These are phyloP conservation scores for Arion vulgaris DNA, from an alignment of 1,140 invertebrate species.

Conservation along the genomic window DNA sequence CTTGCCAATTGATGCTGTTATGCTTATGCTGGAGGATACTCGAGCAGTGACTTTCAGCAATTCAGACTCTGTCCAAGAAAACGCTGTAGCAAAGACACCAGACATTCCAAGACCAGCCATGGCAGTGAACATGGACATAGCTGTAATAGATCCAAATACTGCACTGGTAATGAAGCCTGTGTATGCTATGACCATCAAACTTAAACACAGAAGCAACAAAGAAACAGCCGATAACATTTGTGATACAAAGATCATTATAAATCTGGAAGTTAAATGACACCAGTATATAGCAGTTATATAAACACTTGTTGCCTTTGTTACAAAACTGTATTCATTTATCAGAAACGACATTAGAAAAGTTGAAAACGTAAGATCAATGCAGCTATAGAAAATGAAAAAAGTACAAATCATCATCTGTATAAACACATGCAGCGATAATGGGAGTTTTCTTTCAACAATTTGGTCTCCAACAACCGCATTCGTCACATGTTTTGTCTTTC, in stretches of 20 bases:
- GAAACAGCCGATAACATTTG: background rate
- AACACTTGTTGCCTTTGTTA: slow-evolving; percentile 4
- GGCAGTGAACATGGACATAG: background rate
- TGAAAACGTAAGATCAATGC: slow-evolving; percentile 50
- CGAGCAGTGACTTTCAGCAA: slow-evolving; percentile 47
- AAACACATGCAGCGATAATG: slow-evolving; percentile 32
- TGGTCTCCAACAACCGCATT: background rate
- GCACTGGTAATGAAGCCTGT: background rate
- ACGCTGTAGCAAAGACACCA: slow-evolving; percentile 45
- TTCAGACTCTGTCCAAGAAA: slow-evolving; percentile 50
- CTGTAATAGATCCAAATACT: background rate
- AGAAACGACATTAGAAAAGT: slow-evolving; percentile 51
- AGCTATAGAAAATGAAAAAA: slow-evolving; percentile 45
- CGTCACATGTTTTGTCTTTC: background rate
- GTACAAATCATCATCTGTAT: slow-evolving; percentile 9
- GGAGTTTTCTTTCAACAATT: slow-evolving; percentile 18
- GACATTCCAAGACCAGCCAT: slow-evolving; percentile 46
- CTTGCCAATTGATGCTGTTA: slow-evolving; percentile 40
- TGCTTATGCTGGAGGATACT: slow-evolving; percentile 47
- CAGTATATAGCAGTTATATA: slow-evolving; percentile 14
- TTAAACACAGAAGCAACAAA: background rate
- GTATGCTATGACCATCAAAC: slow-evolving; percentile 8
- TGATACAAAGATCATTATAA: slow-evolving; percentile 18
- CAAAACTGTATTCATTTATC: slow-evolving; percentile 1
- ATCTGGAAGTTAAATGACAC: slow-evolving; percentile 14